Conservation (phyloP, 2,113 vertebrate genomes). For the Malurus elegans region DNA sequence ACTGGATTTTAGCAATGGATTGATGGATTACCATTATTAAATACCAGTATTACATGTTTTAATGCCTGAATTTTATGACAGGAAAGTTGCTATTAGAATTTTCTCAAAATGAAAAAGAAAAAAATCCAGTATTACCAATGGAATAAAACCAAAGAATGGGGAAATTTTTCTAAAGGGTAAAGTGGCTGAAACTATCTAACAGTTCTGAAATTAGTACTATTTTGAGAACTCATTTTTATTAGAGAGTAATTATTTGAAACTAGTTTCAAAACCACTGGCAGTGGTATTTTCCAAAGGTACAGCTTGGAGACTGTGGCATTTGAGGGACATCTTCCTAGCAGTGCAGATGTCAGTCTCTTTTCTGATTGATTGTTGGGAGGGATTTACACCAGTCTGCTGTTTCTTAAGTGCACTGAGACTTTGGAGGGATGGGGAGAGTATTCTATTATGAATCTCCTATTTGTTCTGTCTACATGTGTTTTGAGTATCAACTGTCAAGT, state of each 20-base stretch:
- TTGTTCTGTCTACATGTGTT: background rate
- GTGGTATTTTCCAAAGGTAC: background rate
- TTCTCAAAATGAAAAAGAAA: background rate
- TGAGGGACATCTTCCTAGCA: background rate
- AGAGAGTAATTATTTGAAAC: background rate
- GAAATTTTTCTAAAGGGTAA: background rate
- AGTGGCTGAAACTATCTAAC: background rate
- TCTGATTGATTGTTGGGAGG: background rate
- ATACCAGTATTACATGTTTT: background rate
- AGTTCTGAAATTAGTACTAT: background rate
- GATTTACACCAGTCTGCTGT: background rate
- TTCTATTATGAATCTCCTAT: background rate
- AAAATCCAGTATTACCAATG: background rate
- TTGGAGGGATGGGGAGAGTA: background rate
- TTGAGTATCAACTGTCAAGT: background rate
- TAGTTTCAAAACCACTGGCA: background rate
- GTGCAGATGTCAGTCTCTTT: background rate
- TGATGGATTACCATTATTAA: background rate
- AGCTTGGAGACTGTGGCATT: background rate
- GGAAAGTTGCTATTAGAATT: background rate
- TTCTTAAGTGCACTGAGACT: background rate
- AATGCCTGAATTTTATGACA: background rate
- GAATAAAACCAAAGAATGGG: background rate
- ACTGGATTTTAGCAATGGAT: background rate
- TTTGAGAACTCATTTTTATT: background rate